phyloP scores from a whole-genome alignment of 2,797 vertebrate genomes.

The Trematomus bernacchii region DNA sequence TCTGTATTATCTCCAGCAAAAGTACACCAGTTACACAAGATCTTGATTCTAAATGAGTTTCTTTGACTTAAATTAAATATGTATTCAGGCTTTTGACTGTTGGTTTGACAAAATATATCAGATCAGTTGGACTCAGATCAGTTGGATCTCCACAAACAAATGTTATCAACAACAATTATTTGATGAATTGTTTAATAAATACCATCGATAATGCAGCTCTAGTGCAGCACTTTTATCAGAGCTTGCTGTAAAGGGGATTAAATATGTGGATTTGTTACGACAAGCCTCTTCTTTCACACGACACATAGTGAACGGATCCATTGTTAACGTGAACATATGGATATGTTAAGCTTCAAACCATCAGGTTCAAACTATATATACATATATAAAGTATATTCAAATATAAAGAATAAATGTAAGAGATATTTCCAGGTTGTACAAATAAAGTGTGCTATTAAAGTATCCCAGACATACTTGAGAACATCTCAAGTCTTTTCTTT shows the following conservation, averaged over 20 bases:
- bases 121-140: not conserved
- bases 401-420: not conserved
- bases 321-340: not conserved
- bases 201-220: not conserved
- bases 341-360: slow-evolving; percentile 12
- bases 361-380: not conserved
- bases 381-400: not conserved
- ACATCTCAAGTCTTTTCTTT: slow-evolving; percentile 16
- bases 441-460: not conserved
- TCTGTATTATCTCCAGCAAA: no score
- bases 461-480: slow-evolving; percentile 4
- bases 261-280: no score
- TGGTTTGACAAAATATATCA: not conserved
- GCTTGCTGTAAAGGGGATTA: not conserved
- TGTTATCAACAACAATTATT: not conserved
- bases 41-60: not conserved
- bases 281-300: not conserved
- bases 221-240: not conserved
- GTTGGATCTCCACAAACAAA: no score
- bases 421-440: slow-evolving; percentile 11
- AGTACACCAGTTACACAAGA: no score
- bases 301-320: not conserved
- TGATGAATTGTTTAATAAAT: slow-evolving; percentile 1
- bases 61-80: not conserved
- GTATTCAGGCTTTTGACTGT: not conserved